These are phyloP conservation scores for Ciconia nigra DNA, from an alignment of 2,797 vertebrate species.

Conservation along the genomic window DNA sequence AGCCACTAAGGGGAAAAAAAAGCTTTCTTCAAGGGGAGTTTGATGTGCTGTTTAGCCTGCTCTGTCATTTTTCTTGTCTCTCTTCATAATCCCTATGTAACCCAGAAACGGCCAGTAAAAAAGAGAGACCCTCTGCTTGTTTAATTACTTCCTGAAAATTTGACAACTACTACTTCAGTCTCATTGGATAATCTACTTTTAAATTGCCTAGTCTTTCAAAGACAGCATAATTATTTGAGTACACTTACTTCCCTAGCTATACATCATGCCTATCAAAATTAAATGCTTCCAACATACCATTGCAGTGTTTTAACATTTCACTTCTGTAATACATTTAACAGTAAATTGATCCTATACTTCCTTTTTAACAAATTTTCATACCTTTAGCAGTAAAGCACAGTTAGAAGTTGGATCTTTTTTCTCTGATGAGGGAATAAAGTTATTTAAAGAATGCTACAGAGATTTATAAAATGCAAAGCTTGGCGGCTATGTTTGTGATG, in stretches of 20 bases:
- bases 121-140: constrained; percentile 76
- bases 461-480: not conserved
- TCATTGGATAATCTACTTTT: constrained; percentile 74
- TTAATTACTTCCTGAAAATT: constrained; percentile 83
- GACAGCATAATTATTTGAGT: constrained; percentile 76
- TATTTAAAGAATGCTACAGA: not conserved
- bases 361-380: constrained; percentile 39
- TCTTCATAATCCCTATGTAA: constrained; percentile 80
- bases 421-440: not conserved
- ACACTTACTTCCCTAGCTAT: constrained; percentile 76
- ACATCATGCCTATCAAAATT: constrained; percentile 78
- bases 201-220: constrained; percentile 78
- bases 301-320: constrained; percentile 22
- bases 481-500: not conserved
- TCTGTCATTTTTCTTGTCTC: constrained; percentile 79
- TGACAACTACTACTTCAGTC: constrained; percentile 68
- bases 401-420: not conserved
- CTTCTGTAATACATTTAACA: constrained; percentile 38
- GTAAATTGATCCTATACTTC: constrained; percentile 24
- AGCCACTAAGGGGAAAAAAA: not conserved
- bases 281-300: constrained; percentile 71
- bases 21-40: constrained; percentile 42
- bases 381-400: not conserved
- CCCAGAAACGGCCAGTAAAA: constrained; percentile 77
- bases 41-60: constrained; percentile 59